Percentiles rank a stretch among this genome's conserved stretches.
Evolutionary conservation across 2,113 vertebrate species (phyloP).

Genomic region (Vulpes vulpes): DNA sequence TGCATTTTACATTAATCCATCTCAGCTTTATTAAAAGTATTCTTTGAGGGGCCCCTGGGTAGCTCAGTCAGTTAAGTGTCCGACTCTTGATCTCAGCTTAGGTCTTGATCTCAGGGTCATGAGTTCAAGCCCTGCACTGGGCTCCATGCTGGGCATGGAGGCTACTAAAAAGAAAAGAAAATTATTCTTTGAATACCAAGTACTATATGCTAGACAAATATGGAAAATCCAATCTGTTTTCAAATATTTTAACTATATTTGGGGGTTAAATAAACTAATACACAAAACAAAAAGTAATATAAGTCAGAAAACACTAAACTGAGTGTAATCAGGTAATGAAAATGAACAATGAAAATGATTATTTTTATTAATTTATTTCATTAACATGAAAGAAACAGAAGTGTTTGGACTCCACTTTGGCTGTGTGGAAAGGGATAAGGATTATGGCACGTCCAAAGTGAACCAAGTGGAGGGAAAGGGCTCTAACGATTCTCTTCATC

Average conservation of each 20-base stretch:
- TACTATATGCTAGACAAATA: not conserved
- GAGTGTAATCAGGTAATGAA: not conserved
- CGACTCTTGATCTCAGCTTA: not conserved
- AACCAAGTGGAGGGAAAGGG: not conserved
- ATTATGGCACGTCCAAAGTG: not conserved
- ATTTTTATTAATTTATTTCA: not conserved
- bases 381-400: not conserved
- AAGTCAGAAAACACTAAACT: not conserved
- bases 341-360: not conserved
- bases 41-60: not conserved
- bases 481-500: not conserved
- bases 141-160: not conserved
- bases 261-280: not conserved
- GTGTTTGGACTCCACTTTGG: not conserved
- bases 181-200: not conserved
- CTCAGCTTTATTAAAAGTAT: not conserved
- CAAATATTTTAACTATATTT: not conserved
- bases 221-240: not conserved
- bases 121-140: not conserved
- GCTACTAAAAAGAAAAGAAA: not conserved
- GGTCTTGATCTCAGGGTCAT: not conserved
- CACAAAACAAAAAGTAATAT: not conserved
- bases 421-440: not conserved
- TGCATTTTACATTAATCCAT: not conserved
- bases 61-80: not conserved